Evolutionary conservation across 2,888 invertebrate species (phyloP).

Genomic region (Halictus quadricinctus): DNA sequence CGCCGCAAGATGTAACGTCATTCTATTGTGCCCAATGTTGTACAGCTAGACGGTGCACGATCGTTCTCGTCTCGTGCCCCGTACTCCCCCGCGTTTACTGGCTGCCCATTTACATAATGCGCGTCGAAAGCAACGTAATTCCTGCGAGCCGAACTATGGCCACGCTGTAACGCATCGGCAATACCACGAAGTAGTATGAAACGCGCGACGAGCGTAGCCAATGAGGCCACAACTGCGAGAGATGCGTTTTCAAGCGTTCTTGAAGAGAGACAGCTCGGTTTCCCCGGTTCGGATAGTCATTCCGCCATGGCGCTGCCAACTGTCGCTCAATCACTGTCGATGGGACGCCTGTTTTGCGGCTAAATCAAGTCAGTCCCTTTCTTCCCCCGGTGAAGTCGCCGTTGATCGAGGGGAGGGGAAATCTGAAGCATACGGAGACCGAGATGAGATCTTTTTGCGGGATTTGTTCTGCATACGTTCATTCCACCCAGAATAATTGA

Average conservation of each 20-base stretch:
- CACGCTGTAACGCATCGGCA: background rate
- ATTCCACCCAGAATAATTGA: no score
- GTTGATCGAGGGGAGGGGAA: background rate
- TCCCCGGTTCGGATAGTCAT: background rate
- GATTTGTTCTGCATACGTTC: no score
- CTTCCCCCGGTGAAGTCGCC: constrained; percentile 20
- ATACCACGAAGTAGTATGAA: background rate
- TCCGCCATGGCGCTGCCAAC: constrained; percentile 11
- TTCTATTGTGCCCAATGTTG: constrained; percentile 46
- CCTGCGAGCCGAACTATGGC: background rate
- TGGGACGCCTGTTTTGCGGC: constrained; percentile 49
- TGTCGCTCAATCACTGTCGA: constrained; percentile 58
- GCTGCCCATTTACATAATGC: constrained; percentile 25
- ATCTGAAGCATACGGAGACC: background rate
- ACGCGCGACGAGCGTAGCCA: constrained; percentile 11
- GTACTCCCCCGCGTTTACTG: constrained; percentile 1
- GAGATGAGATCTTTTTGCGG: background rate
- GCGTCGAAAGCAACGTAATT: constrained; percentile 23
- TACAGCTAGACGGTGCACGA: background rate
- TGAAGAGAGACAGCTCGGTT: constrained; percentile 33
- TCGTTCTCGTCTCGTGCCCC: background rate
- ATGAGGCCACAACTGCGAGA: constrained; percentile 36
- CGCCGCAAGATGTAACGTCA: constrained; percentile 52
- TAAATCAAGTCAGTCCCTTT: constrained; percentile 58
- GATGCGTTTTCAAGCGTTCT: constrained; percentile 46